These are phyloP conservation scores for Zeus faber DNA, from an alignment of 2,113 vertebrate genomes.

Conservation along the genomic window DNA sequence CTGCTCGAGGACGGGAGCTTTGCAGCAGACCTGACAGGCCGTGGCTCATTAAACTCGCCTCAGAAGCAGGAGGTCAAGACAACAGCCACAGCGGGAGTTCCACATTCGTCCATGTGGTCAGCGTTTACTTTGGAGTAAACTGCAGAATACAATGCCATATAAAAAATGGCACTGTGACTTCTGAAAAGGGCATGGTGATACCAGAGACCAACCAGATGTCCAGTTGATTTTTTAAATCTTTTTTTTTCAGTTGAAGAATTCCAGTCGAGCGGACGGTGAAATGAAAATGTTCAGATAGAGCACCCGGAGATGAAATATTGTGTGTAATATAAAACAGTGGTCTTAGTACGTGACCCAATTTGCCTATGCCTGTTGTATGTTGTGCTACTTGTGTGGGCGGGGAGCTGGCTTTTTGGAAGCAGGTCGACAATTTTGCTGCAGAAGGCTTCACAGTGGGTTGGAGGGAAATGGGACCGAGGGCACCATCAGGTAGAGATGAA, in stretches of 20 bases:
- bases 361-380: constrained; percentile 7
- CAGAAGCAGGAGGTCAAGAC: neutral
- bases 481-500: constrained; percentile 37
- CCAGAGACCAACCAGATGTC: too few species aligned
- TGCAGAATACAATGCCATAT: too few species aligned
- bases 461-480: constrained; percentile 31
- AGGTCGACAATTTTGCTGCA: constrained; percentile 47
- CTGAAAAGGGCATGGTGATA: too few species aligned
- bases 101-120: too few species aligned
- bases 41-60: constrained; percentile 60
- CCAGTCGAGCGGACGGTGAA: constrained; percentile 16
- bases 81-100: constrained; percentile 22
- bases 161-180: too few species aligned
- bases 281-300: constrained; percentile 49
- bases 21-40: constrained; percentile 53
- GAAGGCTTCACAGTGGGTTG: constrained; percentile 58
- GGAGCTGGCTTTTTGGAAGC: constrained; percentile 39
- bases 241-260: too few species aligned
- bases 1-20: constrained; percentile 37
- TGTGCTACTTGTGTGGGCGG: constrained; percentile 12
- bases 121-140: too few species aligned
- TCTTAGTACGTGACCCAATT: too few species aligned
- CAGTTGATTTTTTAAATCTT: too few species aligned
- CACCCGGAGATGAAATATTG: too few species aligned
- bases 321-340: too few species aligned